Conservation (phyloP, 2,797 vertebrate species). For the Sparus aurata region DNA sequence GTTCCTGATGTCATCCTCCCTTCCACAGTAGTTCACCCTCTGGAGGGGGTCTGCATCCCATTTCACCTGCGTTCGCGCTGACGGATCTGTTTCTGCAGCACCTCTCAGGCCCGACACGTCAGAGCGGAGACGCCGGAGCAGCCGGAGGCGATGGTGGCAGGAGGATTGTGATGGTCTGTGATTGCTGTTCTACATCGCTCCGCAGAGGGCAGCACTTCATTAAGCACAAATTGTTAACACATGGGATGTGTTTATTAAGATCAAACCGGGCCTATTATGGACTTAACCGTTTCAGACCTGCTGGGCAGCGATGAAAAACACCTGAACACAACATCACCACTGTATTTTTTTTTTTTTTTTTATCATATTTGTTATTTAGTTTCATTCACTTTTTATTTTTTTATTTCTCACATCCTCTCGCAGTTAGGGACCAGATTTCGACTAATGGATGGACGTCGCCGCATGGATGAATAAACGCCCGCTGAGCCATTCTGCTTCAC, state of each 20-base stretch:
- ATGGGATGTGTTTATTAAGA: slow-evolving; percentile 80
- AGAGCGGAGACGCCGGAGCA: slow-evolving; percentile 17
- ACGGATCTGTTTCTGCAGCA: slow-evolving; percentile 40
- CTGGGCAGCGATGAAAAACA: slow-evolving; percentile 58
- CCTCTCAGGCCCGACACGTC: slow-evolving; percentile 36
- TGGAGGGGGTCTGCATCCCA: slow-evolving; percentile 51
- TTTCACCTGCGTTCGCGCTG: slow-evolving; percentile 51
- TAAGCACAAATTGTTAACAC: slow-evolving; percentile 83
- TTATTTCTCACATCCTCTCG: slow-evolving; percentile 7
- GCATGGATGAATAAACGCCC: slow-evolving; percentile 48
- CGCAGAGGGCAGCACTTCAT: slow-evolving; percentile 84
- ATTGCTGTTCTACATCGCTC: slow-evolving; percentile 72
- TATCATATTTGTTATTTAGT: background rate
- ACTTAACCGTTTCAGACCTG: slow-evolving; percentile 56
- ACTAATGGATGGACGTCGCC: slow-evolving; percentile 50
- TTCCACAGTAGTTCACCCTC: slow-evolving; percentile 62
- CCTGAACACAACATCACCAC: slow-evolving; percentile 5
- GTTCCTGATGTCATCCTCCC: slow-evolving; percentile 75
- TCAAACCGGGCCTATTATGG: slow-evolving; percentile 73
- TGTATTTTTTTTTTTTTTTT: slow-evolving; percentile 6
- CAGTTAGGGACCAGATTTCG: slow-evolving; percentile 5
- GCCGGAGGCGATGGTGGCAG: background rate
- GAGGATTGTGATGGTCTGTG: slow-evolving; percentile 44
- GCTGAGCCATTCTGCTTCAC: slow-evolving; percentile 51
- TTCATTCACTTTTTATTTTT: slow-evolving; percentile 7